Base-by-base conservation (phyloP, 2,113 vertebrate species). In the Cyanocitta stelleri region DNA sequence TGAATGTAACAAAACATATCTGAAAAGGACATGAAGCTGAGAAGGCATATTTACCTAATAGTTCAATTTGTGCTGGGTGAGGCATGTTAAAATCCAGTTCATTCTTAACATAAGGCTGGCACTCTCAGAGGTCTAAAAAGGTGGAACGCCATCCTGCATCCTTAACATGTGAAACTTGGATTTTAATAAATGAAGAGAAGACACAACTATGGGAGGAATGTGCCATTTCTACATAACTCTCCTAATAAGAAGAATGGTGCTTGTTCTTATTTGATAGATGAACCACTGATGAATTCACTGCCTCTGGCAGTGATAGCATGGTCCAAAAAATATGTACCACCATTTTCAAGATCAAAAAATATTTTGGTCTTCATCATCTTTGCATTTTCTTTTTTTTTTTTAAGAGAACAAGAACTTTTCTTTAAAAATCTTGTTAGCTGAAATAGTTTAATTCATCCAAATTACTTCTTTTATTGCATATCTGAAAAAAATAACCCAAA, bases 181-280 rank as follows among this genome's bases (percentile, higher is more conserved):
- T 72, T 92, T 80, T 89, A 88, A 87, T 68, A 78, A 75, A 72
- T 30, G 46, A 67, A 61, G 22, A 63, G 73, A 51, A 64, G 32
- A 41, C 73, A 39, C 12, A 75, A 10, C 41, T 18, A 68, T 12
- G 16, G 30, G 37, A 91, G 66, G 85, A 94, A 96, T 72, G 49
- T 78, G 85, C 41, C 64, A n/a, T 58, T 93, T 72, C 64, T 43
- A 58, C 76, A 82, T 35, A 90, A 43, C 63, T 80, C 66, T 69
- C 16, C 54, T 74, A 72, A 71, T 64, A 76, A 90, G 85, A 91
- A 29, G 46, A 95, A 87, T 23, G 51, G 49, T 72, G n/a, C 82
- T 93, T 73, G 74, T 85, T 91, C 74, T 51, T 51, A 68, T 94
- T 74, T 90, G 88, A 95, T 90, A 41, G 68, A 93, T 67, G 87